Conservation (phyloP, 2,797 vertebrate species). For the Eutrigla gurnardus region DNA sequence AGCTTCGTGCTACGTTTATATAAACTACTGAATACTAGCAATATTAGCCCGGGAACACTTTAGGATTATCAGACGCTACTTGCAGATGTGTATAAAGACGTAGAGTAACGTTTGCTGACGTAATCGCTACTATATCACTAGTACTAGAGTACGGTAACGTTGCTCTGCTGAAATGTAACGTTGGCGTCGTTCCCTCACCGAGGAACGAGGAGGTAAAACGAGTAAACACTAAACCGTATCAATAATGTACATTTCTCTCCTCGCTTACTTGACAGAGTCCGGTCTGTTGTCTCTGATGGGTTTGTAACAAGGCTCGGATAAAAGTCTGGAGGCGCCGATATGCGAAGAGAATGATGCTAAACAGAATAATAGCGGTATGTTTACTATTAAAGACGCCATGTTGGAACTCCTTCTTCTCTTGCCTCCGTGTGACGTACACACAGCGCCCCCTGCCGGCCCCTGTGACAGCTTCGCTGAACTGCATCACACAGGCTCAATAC, state of each 20-base stretch:
- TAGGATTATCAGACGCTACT: too few species aligned
- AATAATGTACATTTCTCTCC: accelerated
- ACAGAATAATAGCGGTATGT: slow-evolving; percentile 32
- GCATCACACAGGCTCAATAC: background rate
- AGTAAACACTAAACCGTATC: background rate
- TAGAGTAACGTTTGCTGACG: too few species aligned
- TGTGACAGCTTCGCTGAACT: background rate
- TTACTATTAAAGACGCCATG: slow-evolving; percentile 64
- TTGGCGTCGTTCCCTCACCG: too few species aligned
- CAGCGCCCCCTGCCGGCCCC: slow-evolving; percentile 45
- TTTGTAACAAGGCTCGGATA: slow-evolving; percentile 75
- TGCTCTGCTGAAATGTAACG: too few species aligned
- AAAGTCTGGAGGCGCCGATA: background rate
- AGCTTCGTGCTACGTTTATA: too few species aligned
- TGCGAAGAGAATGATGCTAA: slow-evolving; percentile 28
- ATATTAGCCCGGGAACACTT: too few species aligned
- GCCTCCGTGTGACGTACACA: background rate
- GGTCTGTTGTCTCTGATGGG: slow-evolving; percentile 67
- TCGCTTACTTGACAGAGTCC: slow-evolving; percentile 65
- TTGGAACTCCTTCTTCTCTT: slow-evolving; percentile 25
- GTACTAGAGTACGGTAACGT: too few species aligned
- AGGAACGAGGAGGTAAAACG: background rate
- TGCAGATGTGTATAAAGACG: too few species aligned
- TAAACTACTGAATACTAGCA: too few species aligned
- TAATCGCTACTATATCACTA: too few species aligned